Evolutionary conservation across 2,113 vertebrate species (phyloP).

Genomic region (Hyperoodon ampullatus): DNA sequence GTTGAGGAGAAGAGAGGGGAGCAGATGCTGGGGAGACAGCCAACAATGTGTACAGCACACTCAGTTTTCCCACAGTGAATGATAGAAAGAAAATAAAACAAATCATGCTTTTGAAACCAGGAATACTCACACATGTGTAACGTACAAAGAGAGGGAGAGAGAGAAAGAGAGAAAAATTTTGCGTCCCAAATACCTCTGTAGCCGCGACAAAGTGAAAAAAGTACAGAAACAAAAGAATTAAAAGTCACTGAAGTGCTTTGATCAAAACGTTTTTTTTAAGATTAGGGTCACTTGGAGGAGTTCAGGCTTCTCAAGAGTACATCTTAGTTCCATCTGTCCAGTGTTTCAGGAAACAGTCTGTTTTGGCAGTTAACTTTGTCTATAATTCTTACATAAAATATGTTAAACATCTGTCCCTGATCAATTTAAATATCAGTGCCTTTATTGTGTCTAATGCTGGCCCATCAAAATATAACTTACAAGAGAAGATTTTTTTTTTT

Average conservation of each 20-base stretch:
- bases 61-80: conserved; percentile 49
- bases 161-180: neutral
- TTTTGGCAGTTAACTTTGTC: conserved; percentile 62
- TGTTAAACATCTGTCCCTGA: conserved; percentile 76
- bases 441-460: conserved; percentile 59
- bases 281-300: conserved; percentile 54
- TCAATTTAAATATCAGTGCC: conserved; percentile 60
- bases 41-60: conserved; percentile 55
- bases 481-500: neutral
- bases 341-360: conserved; percentile 50
- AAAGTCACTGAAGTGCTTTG: conserved; percentile 37
- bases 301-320: conserved; percentile 21
- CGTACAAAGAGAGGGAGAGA: neutral
- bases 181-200: conserved; percentile 47
- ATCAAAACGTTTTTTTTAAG: conserved; percentile 60
- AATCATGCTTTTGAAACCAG: conserved; percentile 64
- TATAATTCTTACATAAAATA: conserved; percentile 64
- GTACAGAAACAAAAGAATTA: conserved; percentile 24
- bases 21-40: conserved; percentile 55
- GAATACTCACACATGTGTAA: conserved; percentile 42
- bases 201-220: conserved; percentile 52
- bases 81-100: conserved; percentile 63
- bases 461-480: conserved; percentile 51
- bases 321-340: conserved; percentile 66
- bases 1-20: neutral